Conservation (phyloP, 1,140 invertebrate species). For the Pachyrhynchus sulphureomaculatus region DNA sequence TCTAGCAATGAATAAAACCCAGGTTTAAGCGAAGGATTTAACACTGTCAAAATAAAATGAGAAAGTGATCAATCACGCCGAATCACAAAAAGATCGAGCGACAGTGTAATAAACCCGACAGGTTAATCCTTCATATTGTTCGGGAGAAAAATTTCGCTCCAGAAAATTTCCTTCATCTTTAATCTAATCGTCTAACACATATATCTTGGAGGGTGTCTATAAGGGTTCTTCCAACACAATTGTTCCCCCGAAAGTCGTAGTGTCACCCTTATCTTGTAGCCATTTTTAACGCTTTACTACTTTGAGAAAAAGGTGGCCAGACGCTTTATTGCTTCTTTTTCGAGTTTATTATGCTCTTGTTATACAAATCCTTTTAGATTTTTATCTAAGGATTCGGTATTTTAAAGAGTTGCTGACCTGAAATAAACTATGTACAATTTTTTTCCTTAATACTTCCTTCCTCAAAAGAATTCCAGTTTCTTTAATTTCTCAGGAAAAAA, state of each 20-base stretch:
- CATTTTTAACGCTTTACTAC: slow-evolving; percentile 30
- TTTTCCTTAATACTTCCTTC: no score
- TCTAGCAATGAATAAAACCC: slow-evolving; percentile 23
- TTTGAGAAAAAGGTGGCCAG: slow-evolving; percentile 23
- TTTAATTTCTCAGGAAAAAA: no score
- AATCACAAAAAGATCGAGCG: slow-evolving; percentile 31
- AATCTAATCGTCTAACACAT: slow-evolving; percentile 33
- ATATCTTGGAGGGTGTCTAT: slow-evolving; percentile 30
- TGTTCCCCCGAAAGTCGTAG: slow-evolving; percentile 26
- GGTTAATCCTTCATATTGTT: slow-evolving; percentile 35
- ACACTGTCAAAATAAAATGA: slow-evolving; percentile 25
- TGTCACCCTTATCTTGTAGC: slow-evolving; percentile 27
- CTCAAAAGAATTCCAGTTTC: no score
- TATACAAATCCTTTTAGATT: slow-evolving; percentile 1
- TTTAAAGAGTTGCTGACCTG: no score
- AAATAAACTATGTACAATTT: no score
- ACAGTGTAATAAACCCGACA: slow-evolving; percentile 33
- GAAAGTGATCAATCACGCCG: slow-evolving; percentile 27
- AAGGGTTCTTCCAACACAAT: slow-evolving; percentile 25
- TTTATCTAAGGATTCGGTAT: no score
- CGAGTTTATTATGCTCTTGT: background rate
- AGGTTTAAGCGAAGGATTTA: slow-evolving; percentile 9
- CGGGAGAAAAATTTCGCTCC: slow-evolving; percentile 27
- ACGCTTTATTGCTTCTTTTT: slow-evolving; percentile 16
- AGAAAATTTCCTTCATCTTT: slow-evolving; percentile 26